Evolutionary conservation across 2,797 vertebrate genomes (phyloP).

Genomic region (Aphelocoma californica): DNA sequence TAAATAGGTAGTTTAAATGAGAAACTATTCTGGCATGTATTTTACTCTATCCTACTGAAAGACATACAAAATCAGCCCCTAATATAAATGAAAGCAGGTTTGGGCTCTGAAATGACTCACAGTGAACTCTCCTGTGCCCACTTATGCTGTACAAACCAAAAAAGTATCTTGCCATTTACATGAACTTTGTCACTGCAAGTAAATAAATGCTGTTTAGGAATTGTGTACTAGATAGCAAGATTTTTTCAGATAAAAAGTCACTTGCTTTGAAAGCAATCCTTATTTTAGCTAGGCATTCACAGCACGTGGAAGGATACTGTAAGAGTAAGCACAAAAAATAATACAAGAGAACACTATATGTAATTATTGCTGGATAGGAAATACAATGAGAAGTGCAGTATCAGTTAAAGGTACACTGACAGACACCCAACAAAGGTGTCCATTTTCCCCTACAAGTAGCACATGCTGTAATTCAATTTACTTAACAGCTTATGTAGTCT

Average conservation of each 20-base stretch:
- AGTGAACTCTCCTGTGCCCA: background rate
- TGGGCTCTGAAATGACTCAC: background rate
- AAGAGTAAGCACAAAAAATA: background rate
- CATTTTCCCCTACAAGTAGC: background rate
- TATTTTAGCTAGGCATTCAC: background rate
- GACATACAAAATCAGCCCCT: background rate
- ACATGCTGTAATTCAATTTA: background rate
- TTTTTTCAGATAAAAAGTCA: background rate
- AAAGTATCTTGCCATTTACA: background rate
- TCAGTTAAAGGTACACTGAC: background rate
- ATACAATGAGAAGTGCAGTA: background rate
- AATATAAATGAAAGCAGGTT: background rate
- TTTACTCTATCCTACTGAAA: background rate
- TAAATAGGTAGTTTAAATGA: background rate
- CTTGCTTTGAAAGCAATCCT: background rate
- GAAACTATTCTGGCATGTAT: background rate
- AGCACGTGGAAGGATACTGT: background rate
- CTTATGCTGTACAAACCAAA: background rate
- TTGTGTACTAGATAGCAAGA: background rate
- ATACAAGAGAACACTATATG: background rate
- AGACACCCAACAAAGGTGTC: background rate
- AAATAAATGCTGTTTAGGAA: background rate
- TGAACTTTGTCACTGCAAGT: background rate
- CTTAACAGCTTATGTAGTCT: background rate
- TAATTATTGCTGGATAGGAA: background rate